Evolutionary conservation across 2,888 invertebrate genomes (phyloP).

Genomic region (Hydropsyche betteni): DNA sequence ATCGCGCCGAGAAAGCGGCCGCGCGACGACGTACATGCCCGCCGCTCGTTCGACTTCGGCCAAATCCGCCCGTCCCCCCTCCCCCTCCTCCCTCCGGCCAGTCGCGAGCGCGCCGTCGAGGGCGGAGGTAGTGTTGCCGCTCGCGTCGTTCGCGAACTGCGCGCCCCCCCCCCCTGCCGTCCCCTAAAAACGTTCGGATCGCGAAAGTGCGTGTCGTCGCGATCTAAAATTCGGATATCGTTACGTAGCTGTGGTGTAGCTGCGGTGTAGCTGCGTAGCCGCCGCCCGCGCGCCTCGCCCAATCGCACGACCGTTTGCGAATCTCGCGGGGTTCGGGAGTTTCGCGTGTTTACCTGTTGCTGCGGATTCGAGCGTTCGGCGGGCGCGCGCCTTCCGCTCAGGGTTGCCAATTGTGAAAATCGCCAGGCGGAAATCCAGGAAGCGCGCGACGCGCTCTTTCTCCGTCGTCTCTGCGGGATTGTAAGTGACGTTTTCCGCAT

Average conservation of each 20-base stretch:
- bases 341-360: background rate
- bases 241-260: too few relatives aligned
- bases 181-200: too few relatives aligned
- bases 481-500: background rate
- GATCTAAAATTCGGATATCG: too few relatives aligned
- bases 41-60: background rate
- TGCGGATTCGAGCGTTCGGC: too few relatives aligned
- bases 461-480: background rate
- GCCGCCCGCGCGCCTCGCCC: background rate
- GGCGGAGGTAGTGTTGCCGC: background rate
- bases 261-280: too few relatives aligned
- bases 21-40: slow-evolving; percentile 56
- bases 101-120: background rate
- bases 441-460: too few relatives aligned
- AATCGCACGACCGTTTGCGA: background rate
- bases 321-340: background rate
- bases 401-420: too few relatives aligned
- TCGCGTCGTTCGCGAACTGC: too few relatives aligned
- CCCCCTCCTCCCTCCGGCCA: background rate
- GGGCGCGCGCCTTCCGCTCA: background rate
- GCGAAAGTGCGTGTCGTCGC: too few relatives aligned
- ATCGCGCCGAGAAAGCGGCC: slow-evolving; percentile 60
- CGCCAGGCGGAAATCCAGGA: background rate
- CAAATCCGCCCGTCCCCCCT: slow-evolving; percentile 33
- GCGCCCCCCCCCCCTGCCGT: too few relatives aligned